A percentile compares a stretch with the other conserved stretches of the same genome.
Conservation (phyloP, 1,140 invertebrate species). For the Cherax quadricarinatus region DNA sequence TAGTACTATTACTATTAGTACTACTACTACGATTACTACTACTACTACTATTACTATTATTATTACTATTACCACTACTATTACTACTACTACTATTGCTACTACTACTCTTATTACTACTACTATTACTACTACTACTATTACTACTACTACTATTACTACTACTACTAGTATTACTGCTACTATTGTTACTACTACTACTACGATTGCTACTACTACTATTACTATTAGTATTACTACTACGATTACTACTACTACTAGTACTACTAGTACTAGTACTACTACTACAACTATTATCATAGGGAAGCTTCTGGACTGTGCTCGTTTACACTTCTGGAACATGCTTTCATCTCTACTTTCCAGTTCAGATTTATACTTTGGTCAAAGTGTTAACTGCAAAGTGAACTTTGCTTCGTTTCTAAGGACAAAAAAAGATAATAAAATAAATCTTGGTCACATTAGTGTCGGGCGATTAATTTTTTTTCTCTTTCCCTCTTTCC, state of each 20-base stretch:
- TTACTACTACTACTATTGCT: background rate
- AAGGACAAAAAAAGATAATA: too few species aligned
- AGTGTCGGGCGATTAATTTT: too few species aligned
- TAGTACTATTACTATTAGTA: background rate
- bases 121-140: background rate
- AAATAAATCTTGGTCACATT: too few species aligned
- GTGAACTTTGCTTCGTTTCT: too few species aligned
- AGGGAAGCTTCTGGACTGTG: too few species aligned
- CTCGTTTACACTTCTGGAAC: too few species aligned
- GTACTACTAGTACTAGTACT: too few species aligned
- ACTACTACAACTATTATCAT: too few species aligned
- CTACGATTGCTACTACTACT: background rate
- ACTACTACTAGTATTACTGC: background rate
- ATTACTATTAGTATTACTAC: background rate
- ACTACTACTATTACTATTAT: background rate
- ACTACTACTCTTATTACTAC: background rate
- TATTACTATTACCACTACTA: background rate
- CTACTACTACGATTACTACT: background rate
- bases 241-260: background rate
- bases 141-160: background rate
- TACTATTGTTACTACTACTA: background rate
- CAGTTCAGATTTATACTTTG: too few species aligned
- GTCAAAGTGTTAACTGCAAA: too few species aligned
- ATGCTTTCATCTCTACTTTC: too few species aligned
- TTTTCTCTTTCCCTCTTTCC: too few species aligned